A percentile compares a stretch with the other conserved stretches of the same genome.
phyloP scores from a whole-genome alignment of 1,140 invertebrate genomes.

The Pseudomyrmex concolor region DNA sequence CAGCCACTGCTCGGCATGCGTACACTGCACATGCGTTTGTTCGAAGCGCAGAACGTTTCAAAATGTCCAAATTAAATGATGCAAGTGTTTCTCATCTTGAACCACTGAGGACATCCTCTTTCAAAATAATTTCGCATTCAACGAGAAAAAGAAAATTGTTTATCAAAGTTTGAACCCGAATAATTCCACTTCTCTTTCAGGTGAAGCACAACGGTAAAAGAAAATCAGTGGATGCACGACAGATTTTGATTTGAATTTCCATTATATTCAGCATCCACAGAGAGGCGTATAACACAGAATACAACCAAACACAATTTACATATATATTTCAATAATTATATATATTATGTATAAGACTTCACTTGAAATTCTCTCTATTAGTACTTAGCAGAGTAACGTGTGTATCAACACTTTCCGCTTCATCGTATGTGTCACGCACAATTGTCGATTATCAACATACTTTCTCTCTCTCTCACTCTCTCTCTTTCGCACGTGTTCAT shows the following conservation, averaged over 20 bases:
- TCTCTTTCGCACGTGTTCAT: neutral
- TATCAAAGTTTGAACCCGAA: no score
- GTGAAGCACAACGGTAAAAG: neutral
- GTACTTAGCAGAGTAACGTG: slow-evolving; percentile 68
- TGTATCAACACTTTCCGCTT: slow-evolving; percentile 57
- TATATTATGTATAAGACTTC: slow-evolving; percentile 76
- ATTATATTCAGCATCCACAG: slow-evolving; percentile 79
- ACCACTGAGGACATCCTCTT: no score
- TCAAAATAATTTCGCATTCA: no score
- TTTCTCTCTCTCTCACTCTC: slow-evolving; percentile 39
- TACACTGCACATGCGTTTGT: no score
- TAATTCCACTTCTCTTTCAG: no score
- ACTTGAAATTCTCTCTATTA: slow-evolving; percentile 71
- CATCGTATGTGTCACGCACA: slow-evolving; percentile 41
- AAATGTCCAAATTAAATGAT: neutral
- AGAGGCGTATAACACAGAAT: slow-evolving; percentile 79
- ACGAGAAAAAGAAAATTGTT: no score
- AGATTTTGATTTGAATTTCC: slow-evolving; percentile 74
- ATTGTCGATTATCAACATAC: slow-evolving; percentile 51
- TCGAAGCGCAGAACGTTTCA: neutral
- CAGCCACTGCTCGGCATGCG: no score
- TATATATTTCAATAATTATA: slow-evolving; percentile 70
- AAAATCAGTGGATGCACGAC: neutral
- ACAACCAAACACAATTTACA: slow-evolving; percentile 81
- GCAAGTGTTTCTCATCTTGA: no score